These are phyloP conservation scores for Saccopteryx bilineata DNA, from an alignment of 2,113 vertebrate genomes.

Conservation along the genomic window DNA sequence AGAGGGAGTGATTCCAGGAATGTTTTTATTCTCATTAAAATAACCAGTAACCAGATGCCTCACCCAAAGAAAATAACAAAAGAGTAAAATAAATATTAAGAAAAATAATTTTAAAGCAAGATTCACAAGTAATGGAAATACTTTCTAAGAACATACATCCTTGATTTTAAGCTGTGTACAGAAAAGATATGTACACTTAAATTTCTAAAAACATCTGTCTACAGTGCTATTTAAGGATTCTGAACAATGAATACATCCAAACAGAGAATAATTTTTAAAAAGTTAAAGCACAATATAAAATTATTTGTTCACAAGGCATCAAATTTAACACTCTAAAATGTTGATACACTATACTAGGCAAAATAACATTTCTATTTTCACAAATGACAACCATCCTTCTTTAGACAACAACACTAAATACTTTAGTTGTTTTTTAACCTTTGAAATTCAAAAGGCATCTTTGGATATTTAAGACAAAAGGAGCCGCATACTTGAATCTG, in stretches of 20 bases:
- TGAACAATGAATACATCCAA: slow-evolving; percentile 77
- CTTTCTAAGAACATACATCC: slow-evolving; percentile 67
- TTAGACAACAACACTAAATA: slow-evolving; percentile 36
- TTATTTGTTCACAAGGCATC: slow-evolving; percentile 80
- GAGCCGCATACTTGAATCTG: slow-evolving; percentile 41
- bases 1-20: slow-evolving; percentile 66
- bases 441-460: slow-evolving; percentile 75
- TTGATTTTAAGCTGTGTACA: slow-evolving; percentile 81
- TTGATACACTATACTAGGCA: slow-evolving; percentile 64
- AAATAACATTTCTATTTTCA: slow-evolving; percentile 61
- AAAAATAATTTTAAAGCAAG: slow-evolving; percentile 81
- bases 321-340: slow-evolving; percentile 73
- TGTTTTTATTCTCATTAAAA: slow-evolving; percentile 79
- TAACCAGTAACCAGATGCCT: slow-evolving; percentile 81
- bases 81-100: slow-evolving; percentile 84
- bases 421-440: slow-evolving; percentile 8
- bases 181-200: slow-evolving; percentile 73
- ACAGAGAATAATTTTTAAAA: slow-evolving; percentile 78
- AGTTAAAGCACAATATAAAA: slow-evolving; percentile 84
- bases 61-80: slow-evolving; percentile 81
- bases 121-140: slow-evolving; percentile 63
- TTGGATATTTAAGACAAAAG: slow-evolving; percentile 70
- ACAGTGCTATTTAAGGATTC: slow-evolving; percentile 73
- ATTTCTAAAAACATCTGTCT: slow-evolving; percentile 75
- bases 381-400: slow-evolving; percentile 57